Percentiles rank a stretch among this genome's conserved stretches.
Evolutionary conservation across 2,113 vertebrate genomes (phyloP).

Genomic region (Centropus unirufus): DNA sequence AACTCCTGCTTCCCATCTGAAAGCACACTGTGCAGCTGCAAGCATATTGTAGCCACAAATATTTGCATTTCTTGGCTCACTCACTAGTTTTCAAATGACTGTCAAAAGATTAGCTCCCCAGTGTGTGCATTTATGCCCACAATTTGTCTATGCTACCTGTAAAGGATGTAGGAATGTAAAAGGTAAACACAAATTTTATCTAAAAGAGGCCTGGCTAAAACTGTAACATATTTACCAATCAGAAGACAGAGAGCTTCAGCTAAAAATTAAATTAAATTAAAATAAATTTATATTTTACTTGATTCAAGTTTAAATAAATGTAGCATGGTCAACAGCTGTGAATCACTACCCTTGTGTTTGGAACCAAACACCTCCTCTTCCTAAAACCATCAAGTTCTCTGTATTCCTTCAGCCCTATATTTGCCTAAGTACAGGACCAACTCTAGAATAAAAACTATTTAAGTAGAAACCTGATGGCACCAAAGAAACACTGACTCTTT

Average conservation of each 20-base stretch:
- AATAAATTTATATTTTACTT: neutral
- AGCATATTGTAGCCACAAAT: neutral
- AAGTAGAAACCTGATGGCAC: neutral
- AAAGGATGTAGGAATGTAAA: neutral
- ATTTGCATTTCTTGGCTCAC: constrained; percentile 2
- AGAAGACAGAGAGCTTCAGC: neutral
- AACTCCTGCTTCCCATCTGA: neutral
- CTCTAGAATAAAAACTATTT: neutral
- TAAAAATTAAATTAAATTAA: neutral
- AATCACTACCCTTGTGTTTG: neutral
- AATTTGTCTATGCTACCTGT: neutral
- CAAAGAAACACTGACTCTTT: neutral
- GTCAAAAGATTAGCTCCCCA: neutral
- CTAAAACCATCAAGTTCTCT: neutral
- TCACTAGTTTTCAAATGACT: neutral
- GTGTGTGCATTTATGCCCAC: neutral
- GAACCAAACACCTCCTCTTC: neutral
- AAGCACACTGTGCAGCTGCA: constrained; percentile 2
- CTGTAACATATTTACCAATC: neutral
- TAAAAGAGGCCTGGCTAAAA: neutral
- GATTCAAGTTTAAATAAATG: neutral
- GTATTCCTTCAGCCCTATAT: neutral
- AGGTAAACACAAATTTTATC: neutral
- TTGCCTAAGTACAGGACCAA: neutral
- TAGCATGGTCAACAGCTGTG: neutral